phyloP scores from a whole-genome alignment of 2,888 invertebrate genomes.

The Clitarchus hookeri region DNA sequence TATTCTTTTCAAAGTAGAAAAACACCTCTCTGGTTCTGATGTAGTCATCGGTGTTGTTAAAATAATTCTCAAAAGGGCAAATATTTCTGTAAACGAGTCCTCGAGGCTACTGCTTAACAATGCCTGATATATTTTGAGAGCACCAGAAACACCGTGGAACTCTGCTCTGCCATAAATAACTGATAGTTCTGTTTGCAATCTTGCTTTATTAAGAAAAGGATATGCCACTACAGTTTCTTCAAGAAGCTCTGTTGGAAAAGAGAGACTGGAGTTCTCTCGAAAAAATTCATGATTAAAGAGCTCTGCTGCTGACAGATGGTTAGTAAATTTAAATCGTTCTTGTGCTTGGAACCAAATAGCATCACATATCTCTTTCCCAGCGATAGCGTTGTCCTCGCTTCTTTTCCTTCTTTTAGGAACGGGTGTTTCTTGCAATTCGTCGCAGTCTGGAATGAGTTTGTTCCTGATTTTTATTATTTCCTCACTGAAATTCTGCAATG shows the following conservation, averaged over 20 bases:
- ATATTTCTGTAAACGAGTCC: constrained; percentile 11
- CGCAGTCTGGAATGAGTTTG: neutral
- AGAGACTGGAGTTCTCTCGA: neutral
- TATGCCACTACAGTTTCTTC: neutral
- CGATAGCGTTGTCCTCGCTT: neutral
- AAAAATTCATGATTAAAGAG: neutral
- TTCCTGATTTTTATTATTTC: neutral
- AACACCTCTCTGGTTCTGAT: neutral
- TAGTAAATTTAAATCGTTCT: neutral
- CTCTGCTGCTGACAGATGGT: constrained; percentile 12
- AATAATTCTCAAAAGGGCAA: constrained; percentile 17
- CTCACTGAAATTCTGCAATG: too few relatives aligned
- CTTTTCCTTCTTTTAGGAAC: neutral
- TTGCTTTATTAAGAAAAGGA: constrained; percentile 1
- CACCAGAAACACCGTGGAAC: neutral
- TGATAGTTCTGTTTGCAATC: constrained; percentile 15
- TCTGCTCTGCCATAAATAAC: neutral
- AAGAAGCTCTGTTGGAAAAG: neutral
- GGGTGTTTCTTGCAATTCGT: neutral
- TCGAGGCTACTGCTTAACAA: neutral
- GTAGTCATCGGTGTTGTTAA: constrained; percentile 16
- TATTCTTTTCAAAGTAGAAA: neutral
- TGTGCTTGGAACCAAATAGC: constrained; percentile 20
- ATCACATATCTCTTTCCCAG: neutral
- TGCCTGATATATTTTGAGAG: neutral